These are phyloP conservation scores for Lysiphlebus fabarum DNA, from an alignment of 1,140 invertebrate genomes.

Conservation along the genomic window DNA sequence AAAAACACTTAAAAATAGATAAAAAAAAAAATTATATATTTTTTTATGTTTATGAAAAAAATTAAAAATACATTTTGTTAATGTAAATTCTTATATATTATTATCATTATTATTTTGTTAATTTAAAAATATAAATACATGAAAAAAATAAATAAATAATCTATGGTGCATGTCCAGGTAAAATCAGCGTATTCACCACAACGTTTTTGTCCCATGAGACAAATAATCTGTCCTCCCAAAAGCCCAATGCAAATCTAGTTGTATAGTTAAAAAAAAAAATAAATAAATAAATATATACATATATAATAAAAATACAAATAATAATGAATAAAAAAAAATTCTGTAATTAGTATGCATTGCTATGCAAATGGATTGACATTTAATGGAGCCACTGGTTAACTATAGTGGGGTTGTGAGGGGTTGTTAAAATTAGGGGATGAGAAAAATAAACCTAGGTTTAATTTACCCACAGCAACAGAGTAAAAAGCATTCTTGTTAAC, in stretches of 20 bases:
- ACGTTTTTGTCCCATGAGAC: conserved; percentile 11
- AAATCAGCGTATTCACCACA: conserved; percentile 10
- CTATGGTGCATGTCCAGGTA: neutral
- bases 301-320: too few species aligned
- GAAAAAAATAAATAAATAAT: too few species aligned
- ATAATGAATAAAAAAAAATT: too few species aligned
- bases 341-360: conserved; percentile 43
- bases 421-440: neutral
- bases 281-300: too few species aligned
- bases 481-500: conserved; percentile 14
- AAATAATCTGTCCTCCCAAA: conserved; percentile 15
- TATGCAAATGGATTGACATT: conserved; percentile 41
- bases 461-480: conserved; percentile 9
- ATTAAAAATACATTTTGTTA: too few species aligned
- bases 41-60: too few species aligned
- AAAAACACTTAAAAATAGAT: too few species aligned
- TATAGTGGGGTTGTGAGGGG: neutral
- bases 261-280: too few species aligned
- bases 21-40: too few species aligned
- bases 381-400: conserved; percentile 29
- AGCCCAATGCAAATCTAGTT: conserved; percentile 17
- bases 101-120: too few species aligned
- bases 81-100: too few species aligned
- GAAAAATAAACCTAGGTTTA: conserved; percentile 1
- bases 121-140: too few species aligned